Evolutionary conservation across 2,797 vertebrate genomes (phyloP), one percentile per base, ranked within the genome.

Genomic region (Microcaecilia unicolor): DNA sequence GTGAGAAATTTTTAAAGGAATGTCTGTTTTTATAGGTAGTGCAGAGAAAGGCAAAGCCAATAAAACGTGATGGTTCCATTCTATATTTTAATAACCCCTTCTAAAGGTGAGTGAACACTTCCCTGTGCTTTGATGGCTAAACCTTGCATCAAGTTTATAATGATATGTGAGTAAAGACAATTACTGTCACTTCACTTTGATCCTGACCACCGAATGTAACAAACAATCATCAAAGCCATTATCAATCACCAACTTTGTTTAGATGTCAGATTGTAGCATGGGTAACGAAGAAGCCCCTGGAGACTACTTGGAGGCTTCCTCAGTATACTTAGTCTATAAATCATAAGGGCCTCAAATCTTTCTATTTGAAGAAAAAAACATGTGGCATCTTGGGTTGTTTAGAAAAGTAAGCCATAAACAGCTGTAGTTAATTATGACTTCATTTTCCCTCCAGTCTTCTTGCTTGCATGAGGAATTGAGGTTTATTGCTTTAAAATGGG

Each of bases 1-100:
- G 70, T 57, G 64, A 67, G 61, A 64, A 61, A 31, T 73, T 81
- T n/a, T 81, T 76, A 81, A 77, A 73, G 63, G 50, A 57, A 37
- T 71, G 68, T 74, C 74, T 80, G 66, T 71, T 83, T 83, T 83
- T 79, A 83, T 74, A 77, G 77, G 69, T 61, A 72, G 72, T 74
- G 74, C 75, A 78, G 58, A 37, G 57, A 78, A 76, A 76, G 81
- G 74, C 74, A 78, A 83, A 76, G 63, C 76, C 72, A 78, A 81
- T 83, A 84, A 84, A 80, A 76, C 47, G 54, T 62, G 63, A 64
- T 67, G 50, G 67, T 65, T 70, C 64, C 58, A 60, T 80, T 64
- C 73, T 68, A 67, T 73, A 78, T 81, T 78, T 82, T 84, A 84
- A 81, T 83, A 77, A 76, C 72, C 72, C 44, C 63, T 41, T 69